Evolutionary conservation across 2,888 invertebrate genomes (phyloP).

Genomic region (Oscheius sp.): DNA sequence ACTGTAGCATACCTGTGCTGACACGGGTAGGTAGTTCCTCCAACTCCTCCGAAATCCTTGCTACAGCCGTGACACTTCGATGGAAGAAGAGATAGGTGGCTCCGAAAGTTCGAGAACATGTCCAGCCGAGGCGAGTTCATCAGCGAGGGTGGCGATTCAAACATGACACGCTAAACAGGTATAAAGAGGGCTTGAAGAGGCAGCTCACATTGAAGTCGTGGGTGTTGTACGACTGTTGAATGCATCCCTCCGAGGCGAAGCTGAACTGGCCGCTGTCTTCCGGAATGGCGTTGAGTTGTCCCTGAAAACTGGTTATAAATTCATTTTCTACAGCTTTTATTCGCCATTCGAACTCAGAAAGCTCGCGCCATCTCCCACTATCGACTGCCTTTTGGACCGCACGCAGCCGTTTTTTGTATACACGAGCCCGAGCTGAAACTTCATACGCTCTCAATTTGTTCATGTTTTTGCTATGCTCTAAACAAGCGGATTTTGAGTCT

Average conservation of each 20-base stretch:
- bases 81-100: slow-evolving; percentile 3
- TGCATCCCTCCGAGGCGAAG: slow-evolving; percentile 5
- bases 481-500: no score
- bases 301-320: background rate
- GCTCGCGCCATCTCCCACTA: background rate
- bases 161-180: slow-evolving; percentile 20
- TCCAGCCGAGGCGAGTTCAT: slow-evolving; percentile 28
- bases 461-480: no score
- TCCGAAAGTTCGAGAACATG: slow-evolving; percentile 25
- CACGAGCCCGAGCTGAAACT: background rate
- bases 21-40: slow-evolving; percentile 25
- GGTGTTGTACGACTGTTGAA: background rate
- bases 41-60: slow-evolving; percentile 23
- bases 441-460: no score
- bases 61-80: slow-evolving; percentile 17
- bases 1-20: slow-evolving; percentile 16
- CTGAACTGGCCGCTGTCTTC: slow-evolving; percentile 26
- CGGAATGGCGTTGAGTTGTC: background rate
- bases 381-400: slow-evolving; percentile 13
- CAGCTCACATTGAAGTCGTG: slow-evolving; percentile 16
- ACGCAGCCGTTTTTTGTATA: slow-evolving; percentile 25
- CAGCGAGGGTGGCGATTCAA: slow-evolving; percentile 32
- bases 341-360: background rate
- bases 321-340: background rate
- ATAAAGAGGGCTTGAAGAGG: no score